Evolutionary conservation across 2,888 invertebrate species (phyloP), one percentile per base, ranked within the genome.

Genomic region (Aquatica leii): DNA sequence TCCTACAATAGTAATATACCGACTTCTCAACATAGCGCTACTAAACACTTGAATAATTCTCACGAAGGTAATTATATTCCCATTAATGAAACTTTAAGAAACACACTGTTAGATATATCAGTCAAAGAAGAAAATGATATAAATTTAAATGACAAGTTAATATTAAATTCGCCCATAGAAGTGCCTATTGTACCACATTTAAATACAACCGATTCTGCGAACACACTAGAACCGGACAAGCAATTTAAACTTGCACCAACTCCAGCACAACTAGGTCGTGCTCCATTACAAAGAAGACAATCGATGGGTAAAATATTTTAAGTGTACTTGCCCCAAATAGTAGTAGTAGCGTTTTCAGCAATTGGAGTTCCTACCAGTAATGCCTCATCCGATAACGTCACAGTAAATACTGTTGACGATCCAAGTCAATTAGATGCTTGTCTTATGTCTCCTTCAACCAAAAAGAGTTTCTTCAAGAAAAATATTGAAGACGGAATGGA

Each of bases 401-500:
- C 57, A 12, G 35, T 58, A 6, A 65, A 63, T 17, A 69, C 70
- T 9, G 64, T 67, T 17, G 65, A 70, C 15, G 68, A 67, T n/a
- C 53, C 69, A 48, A 65, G 18, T 71, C 78, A 46, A 64, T 68
- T 17, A 71, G 74, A 4, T 81, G 81, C 60, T 74, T 80, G 71
- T 14, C 73, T 86, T 58, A 86, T 87, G 64, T 91, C 91, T 60
- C 90, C 90, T 0, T 86, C 87, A 31, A 84, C 87, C 18, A 93
- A 90, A 81, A 92, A 88, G 80, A 87, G 89, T 69, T 87, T 94
- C 73, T 92, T 94, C 76, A 94, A 94, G 82, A 93, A 93, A 76
- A 92, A 89, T 77, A 91, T 92, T 70, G 95, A 94, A 81, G 96
- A 97, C 79, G 95, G 94, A 72, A 91, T 96, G 86, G 95, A 97